Base-by-base conservation (phyloP, 2,113 vertebrate genomes). In the Hypanus sabinus region DNA sequence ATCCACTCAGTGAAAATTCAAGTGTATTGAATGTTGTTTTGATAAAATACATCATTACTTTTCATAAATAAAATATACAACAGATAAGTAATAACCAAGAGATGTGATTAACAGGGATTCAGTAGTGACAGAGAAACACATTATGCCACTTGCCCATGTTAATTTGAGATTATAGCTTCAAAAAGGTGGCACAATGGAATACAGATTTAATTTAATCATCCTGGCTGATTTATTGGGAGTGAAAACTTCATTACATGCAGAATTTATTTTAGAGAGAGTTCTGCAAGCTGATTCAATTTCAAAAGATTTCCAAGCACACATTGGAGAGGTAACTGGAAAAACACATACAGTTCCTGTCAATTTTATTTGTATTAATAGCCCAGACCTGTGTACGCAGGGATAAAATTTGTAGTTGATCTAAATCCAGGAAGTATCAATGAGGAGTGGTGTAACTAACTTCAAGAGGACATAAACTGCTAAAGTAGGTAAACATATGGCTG, bases 21-120 rank as follows among this genome's bases (percentile, higher is more conserved):
- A 88, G 60, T 14, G 14, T 27, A 65, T 88, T 88, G 12, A 30
- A 62, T 62, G 57, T 87, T 62, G 83, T 30, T 87, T 60, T 88
- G 85, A 88, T 88, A 62, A 88, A 88, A 33, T 3, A 33, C 3
- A 7, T 88, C 57, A 88, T 65, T 88, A 33, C 65, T 33, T 65
- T 62, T 33, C 30, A 88, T 65, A 88, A 88, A 88, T 62, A 88
- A 88, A 88, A 88, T 30, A 88, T 33, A 88, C 27, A 62, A 88
- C 12, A 88, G 27, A 65, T 88, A 12, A 18, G 20, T n/a, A 65
- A 88, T 65, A 88, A 65, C 30, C 57, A 88, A 88, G 60, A 65
- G 27, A n/a, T 88, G 30, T 65, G 60, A 88, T 62, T 88, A 88
- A 65, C 85, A 65, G 12, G 57, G 57, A 65, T n/a, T 62, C 85